phyloP scores from a whole-genome alignment of 2,113 vertebrate species.

The Leiothrix lutea region DNA sequence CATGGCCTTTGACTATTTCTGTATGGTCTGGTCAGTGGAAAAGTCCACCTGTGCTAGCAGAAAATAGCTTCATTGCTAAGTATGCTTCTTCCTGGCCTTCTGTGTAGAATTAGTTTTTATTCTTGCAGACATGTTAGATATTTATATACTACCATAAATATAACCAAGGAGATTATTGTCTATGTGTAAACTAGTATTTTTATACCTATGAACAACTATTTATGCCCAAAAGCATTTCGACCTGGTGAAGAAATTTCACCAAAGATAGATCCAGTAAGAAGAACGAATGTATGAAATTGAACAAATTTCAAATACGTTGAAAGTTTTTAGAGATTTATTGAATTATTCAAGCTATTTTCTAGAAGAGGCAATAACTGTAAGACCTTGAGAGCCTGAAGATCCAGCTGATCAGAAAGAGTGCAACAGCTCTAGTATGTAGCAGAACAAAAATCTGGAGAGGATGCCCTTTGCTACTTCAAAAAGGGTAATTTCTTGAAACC shows the following conservation, averaged over 20 bases:
- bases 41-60: background rate
- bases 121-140: background rate
- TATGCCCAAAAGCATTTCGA: background rate
- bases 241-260: background rate
- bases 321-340: background rate
- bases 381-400: background rate
- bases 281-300: background rate
- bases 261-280: background rate
- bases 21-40: background rate
- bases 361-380: background rate
- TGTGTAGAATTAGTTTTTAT: background rate
- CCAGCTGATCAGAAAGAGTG: background rate
- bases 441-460: background rate
- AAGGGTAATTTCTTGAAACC: background rate
- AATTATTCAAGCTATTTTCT: background rate
- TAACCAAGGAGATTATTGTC: background rate
- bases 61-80: background rate
- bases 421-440: background rate
- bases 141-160: background rate
- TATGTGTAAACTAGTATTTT: background rate
- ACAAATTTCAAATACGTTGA: background rate
- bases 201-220: background rate
- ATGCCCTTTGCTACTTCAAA: background rate
- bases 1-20: background rate
- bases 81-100: background rate